Evolutionary conservation across 30 jellyfish, hydroid and myxozoan genomes (phyloP), one percentile per base, ranked within the genome.

Genomic region (Mastigias papua): DNA sequence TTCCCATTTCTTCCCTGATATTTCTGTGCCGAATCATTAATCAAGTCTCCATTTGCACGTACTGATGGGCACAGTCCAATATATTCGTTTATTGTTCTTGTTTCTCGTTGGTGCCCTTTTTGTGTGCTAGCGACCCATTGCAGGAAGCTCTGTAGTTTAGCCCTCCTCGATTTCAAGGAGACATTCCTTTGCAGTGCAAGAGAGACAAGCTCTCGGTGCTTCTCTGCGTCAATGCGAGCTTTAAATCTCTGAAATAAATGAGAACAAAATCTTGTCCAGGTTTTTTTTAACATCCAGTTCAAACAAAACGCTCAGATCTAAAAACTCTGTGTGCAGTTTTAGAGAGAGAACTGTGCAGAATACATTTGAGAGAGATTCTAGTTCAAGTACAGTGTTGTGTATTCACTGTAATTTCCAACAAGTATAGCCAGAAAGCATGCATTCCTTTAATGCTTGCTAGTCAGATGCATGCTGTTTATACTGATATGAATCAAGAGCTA

Each of bases 101-200:
- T n/a, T 17, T 8, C 70, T 58, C 29, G 26, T 8, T n/a, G 11
- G 11, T 58, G 70, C 29, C 21, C 29, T 58, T 7, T 58, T 11
- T 58, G 11, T 58, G 70, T 5, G 70, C 5, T 28, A 8, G 70
- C 25, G 21, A 63, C 6, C 74, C 37, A 63, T 1, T 42, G 21
- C 8, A 63, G 42, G 21, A 25, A 4, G 2, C 37, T 11, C 23
- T 25, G 35, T 15, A 63, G 74, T 19, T 63, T 63, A 6, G 74
- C 37, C 1, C 23, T 13, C 26, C 26, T n/a, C 23, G 74, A n/a
- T 27, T 25, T 25, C 15, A 26, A n/a, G 7, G 74, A 63, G 13
- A 63, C 74, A 63, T 22, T 63, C 23, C 20, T 63, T 63, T 63
- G 74, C 7, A 63, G 37, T 25, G 74, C 74, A 5, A 63, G 19